phyloP scores from a whole-genome alignment of 2,113 vertebrate genomes.

The Mesitornis unicolor region DNA sequence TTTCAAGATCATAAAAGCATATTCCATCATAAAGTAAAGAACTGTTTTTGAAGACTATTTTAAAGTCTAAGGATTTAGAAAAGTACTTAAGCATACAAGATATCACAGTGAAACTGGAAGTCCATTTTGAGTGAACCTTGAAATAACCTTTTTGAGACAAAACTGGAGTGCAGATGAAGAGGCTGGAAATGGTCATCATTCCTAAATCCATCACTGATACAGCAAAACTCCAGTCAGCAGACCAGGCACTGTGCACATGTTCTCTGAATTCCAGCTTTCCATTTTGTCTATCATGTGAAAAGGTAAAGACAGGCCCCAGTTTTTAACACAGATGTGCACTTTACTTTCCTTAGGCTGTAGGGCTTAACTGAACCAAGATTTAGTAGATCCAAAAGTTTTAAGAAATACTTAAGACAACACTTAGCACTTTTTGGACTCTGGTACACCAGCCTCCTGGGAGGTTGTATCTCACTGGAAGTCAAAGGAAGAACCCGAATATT shows the following conservation, averaged over 20 bases:
- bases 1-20: neutral
- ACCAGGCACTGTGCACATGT: rapidly evolving
- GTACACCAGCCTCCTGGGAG: neutral
- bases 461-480: neutral
- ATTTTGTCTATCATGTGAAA: rapidly evolving
- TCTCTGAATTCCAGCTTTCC: neutral
- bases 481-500: neutral
- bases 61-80: neutral
- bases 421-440: neutral
- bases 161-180: neutral
- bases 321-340: neutral
- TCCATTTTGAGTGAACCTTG: neutral
- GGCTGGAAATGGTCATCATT: neutral
- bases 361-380: neutral
- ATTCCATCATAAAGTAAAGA: neutral
- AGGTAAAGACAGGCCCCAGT: neutral
- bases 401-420: rapidly evolving
- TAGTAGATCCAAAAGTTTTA: neutral
- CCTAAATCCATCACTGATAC: neutral
- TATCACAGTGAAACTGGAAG: neutral
- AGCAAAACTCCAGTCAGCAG: neutral
- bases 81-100: neutral
- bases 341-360: neutral
- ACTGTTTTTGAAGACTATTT: neutral
- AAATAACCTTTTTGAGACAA: neutral